Base-by-base conservation (phyloP, 2,113 vertebrate species). In the Romanogobio albipinnatus region DNA sequence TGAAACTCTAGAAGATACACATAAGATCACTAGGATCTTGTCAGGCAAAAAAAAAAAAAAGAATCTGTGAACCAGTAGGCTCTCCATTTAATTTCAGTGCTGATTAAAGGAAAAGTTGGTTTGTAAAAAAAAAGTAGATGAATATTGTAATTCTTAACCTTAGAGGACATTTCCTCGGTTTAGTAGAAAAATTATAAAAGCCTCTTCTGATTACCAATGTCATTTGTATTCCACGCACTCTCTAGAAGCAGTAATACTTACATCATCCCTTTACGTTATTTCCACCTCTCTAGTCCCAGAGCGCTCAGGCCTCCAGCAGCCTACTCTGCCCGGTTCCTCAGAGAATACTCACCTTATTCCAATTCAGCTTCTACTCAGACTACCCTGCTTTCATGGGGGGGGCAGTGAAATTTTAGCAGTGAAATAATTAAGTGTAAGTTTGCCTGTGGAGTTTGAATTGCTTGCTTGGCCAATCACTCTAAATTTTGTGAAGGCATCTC, bases 371-470 rank as follows among this genome's bases (percentile, higher is more conserved):
- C 81, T 68, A 66, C 62, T 22, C 45, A 73, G 76, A 58, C 86
- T 45, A 59, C 81, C 45, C 82, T 86, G 90, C 90, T 90, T 90
- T 90, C 89, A 92, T 91, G 90, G 29, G 29, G 29, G 29, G 29
- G 29, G 29, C n/a, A n/a, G n/a, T n/a, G n/a, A n/a, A 93, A 91
- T 91, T 89, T 91, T 82, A 73, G 82, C 87, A 86, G 84, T 64
- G 86, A 91, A 93, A 93, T 92, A 88, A 92, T 89, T 83, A 77
- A 33, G 84, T 87, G 93, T 91, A 88, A 86, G 91, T 88, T 87
- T 79, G 84, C 75, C 86, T 86, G 88, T 82, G 86, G 89, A 85
- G 84, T 53, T 87, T 85, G 90, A 92, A 90, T 90, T 86, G 88
- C 89, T 86, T 51, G 82, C 90, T 76, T 68, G 89, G 88, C 91